Percentiles rank a stretch among this genome's conserved stretches.
phyloP scores from a whole-genome alignment of 2,113 vertebrate species.

The Aptenodytes patagonicus region DNA sequence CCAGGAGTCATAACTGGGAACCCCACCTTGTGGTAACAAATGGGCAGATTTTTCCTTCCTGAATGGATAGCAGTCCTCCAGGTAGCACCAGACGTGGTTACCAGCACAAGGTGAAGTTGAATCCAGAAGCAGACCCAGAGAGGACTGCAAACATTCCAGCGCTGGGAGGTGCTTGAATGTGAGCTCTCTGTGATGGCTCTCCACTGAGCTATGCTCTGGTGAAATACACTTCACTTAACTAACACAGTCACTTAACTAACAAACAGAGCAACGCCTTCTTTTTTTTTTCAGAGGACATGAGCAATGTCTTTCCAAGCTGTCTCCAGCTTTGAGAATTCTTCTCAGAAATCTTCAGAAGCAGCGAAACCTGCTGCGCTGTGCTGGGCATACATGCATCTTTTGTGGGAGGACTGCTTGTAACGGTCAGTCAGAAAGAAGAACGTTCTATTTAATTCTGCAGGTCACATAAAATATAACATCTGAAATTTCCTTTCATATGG shows the following conservation, averaged over 20 bases:
- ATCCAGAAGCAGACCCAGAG: background rate
- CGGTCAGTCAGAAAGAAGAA: background rate
- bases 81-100: background rate
- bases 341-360: background rate
- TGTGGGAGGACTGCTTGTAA: background rate
- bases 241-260: background rate
- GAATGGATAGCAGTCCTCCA: background rate
- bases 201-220: background rate
- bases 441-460: background rate
- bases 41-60: background rate
- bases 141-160: background rate
- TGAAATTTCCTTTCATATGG: background rate
- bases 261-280: background rate
- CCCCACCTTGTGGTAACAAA: background rate
- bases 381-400: rapidly evolving
- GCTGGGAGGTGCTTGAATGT: background rate
- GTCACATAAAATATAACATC: background rate
- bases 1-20: rapidly evolving
- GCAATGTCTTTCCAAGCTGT: background rate
- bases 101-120: background rate
- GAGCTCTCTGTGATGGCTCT: background rate
- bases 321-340: background rate
- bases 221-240: background rate
- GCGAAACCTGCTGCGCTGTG: background rate
- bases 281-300: background rate